Conservation (phyloP, 2,113 vertebrate species). For the Rhadina sibilatrix region DNA sequence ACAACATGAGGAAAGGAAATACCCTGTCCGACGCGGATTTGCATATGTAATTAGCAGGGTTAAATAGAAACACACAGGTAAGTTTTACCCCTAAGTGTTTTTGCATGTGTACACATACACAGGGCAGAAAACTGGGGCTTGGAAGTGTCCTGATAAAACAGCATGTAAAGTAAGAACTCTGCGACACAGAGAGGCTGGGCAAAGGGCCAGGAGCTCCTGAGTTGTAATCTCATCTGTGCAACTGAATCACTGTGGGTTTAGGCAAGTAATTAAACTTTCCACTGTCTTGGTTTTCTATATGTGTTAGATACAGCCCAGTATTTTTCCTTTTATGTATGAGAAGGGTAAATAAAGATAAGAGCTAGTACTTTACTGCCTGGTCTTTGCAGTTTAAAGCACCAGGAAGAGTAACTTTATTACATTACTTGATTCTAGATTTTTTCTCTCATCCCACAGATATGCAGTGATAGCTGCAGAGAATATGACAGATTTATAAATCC, state of each 20-base stretch:
- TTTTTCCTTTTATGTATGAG: not conserved
- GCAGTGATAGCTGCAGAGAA: not conserved
- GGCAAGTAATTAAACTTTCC: conserved; percentile 53
- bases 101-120: not conserved
- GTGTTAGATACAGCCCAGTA: not conserved
- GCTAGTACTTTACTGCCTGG: not conserved
- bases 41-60: not conserved
- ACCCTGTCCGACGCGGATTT: not conserved
- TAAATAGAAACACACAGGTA: not conserved
- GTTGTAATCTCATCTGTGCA: conserved; percentile 39
- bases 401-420: not conserved
- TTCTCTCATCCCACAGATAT: not conserved
- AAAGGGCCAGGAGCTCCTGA: conserved; percentile 13
- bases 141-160: not conserved
- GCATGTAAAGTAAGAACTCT: not conserved
- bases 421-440: not conserved
- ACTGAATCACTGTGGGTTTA: conserved; percentile 43
- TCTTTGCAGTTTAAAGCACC: not conserved
- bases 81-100: not conserved
- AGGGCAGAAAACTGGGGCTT: not conserved
- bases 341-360: conserved; percentile 4
- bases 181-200: not conserved
- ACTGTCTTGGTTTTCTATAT: conserved; percentile 40
- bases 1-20: not conserved
- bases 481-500: not conserved